Evolutionary conservation across 2,888 invertebrate species (phyloP), one percentile per base, ranked within the genome.

Genomic region (Andrena chrysosceles): DNA sequence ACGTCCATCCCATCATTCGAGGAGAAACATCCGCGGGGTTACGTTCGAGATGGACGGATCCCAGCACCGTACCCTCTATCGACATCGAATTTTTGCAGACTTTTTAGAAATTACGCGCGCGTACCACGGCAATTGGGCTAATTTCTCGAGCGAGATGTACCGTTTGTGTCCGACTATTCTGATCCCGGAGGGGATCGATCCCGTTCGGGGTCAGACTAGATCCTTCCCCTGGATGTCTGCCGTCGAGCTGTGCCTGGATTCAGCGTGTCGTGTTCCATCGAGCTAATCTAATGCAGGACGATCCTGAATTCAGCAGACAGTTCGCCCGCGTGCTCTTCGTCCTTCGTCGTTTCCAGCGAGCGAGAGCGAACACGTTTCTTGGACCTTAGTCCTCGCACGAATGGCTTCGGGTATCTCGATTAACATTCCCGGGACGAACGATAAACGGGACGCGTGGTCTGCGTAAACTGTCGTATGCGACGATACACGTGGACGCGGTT

Each of bases 341-440:
- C 71, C 62, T 35, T 59, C 76, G 69, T 79, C 75, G 62, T 52
- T 10, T 13, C 52, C 72, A 66, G 13, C 72, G 62, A 75, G 56
- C 64, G 62, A 54, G 60, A 54, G 29, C 64, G 33, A 49, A 42
- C 26, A 49, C 31, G 49, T 26, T 54, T 71, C 29, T 49, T 31
- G 62, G 42, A 63, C 35, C 67, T 62, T 33, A 68, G 71, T 80
- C 68, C 79, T 75, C 68, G 82, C 80, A 76, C 72, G 80, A 80
- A 83, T 60, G 42, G 48, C 75, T 75, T 68, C 56, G 68, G 56
- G n/a, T 68, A 67, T 71, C 66, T 66, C 77, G 77, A 76, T 60
- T 56, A 80, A 60, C 67, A 67, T 33, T 48, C 71, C 62, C 77
- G 52, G 29, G 60, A 52, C 67, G 33, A 67, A 31, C 59, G 31